These are phyloP conservation scores for Seriola aureovittata DNA, from an alignment of 2,113 vertebrate species.

Conservation along the genomic window DNA sequence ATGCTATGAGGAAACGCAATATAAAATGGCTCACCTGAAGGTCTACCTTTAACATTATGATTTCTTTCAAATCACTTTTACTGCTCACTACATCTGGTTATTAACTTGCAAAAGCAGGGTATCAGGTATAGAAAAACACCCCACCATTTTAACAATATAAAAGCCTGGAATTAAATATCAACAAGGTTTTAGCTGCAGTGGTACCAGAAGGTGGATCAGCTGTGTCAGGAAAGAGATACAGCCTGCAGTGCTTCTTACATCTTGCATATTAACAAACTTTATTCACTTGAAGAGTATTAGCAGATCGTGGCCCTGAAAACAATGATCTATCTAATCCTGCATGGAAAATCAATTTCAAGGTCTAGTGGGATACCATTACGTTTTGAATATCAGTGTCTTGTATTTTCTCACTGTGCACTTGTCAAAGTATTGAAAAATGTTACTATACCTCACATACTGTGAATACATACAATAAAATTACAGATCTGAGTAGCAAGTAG, in stretches of 20 bases:
- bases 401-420: background rate
- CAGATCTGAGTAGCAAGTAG: background rate
- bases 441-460: background rate
- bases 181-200: slow-evolving; percentile 13
- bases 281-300: slow-evolving; percentile 21
- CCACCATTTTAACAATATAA: slow-evolving; percentile 8
- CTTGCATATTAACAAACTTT: slow-evolving; percentile 42
- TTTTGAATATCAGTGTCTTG: background rate
- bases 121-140: background rate
- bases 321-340: slow-evolving; percentile 30
- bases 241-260: slow-evolving; percentile 3
- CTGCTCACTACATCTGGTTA: background rate
- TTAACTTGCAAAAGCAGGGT: background rate
- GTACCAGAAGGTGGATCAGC: slow-evolving; percentile 23
- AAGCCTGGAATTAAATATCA: slow-evolving; percentile 24
- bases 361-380: slow-evolving; percentile 13
- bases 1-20: background rate
- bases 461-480: background rate
- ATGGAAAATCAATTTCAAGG: slow-evolving; percentile 51
- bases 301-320: slow-evolving; percentile 13
- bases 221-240: slow-evolving; percentile 24
- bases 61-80: slow-evolving; percentile 5
- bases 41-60: background rate
- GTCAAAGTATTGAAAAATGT: slow-evolving; percentile 1
- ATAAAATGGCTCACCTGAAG: background rate